These are phyloP conservation scores for Choloepus didactylus DNA, from an alignment of 2,797 vertebrate genomes.

Conservation along the genomic window DNA sequence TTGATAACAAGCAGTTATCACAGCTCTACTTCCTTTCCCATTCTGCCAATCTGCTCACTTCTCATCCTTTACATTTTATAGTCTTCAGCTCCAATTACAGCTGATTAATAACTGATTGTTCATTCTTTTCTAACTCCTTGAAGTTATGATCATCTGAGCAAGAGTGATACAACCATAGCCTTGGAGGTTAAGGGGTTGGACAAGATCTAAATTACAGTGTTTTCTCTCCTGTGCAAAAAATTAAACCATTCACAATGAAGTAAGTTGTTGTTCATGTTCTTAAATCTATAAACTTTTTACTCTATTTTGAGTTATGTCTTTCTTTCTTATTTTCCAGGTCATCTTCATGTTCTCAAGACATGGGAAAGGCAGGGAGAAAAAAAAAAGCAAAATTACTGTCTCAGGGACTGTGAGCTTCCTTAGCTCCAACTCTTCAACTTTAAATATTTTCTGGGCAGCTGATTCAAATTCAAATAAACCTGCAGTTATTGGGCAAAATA, in stretches of 20 bases:
- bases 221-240: constrained; percentile 64
- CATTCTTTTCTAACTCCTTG: constrained; percentile 69
- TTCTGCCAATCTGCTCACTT: neutral
- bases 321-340: constrained; percentile 51
- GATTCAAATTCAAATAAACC: constrained; percentile 87
- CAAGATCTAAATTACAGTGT: constrained; percentile 49
- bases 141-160: constrained; percentile 61
- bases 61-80: constrained; percentile 3
- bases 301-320: constrained; percentile 71
- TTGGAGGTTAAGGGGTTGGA: constrained; percentile 1
- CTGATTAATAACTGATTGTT: constrained; percentile 79
- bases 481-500: constrained; percentile 88
- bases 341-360: neutral
- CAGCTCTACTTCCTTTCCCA: neutral
- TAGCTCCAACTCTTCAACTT: constrained; percentile 75
- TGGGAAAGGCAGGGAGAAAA: neutral
- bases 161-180: neutral
- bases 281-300: neutral
- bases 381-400: neutral
- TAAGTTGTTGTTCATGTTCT: neutral
- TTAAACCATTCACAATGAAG: neutral
- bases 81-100: constrained; percentile 17
- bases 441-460: constrained; percentile 89
- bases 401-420: constrained; percentile 64
- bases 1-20: constrained; percentile 6